phyloP scores from a whole-genome alignment of 92 coral and sea anemone species.

The Actinernus sp. region DNA sequence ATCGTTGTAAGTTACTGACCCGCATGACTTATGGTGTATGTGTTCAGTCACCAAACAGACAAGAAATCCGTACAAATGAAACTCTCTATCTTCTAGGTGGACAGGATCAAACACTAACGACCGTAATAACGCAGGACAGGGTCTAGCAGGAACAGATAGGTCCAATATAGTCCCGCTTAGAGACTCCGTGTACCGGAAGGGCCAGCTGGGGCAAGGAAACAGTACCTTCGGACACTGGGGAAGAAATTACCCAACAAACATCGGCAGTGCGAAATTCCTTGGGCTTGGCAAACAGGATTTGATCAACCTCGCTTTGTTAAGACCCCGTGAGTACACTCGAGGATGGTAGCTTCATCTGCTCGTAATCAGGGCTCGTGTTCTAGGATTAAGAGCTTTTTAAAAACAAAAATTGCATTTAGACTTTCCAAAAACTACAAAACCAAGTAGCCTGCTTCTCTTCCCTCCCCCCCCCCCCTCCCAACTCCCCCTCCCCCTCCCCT shows the following conservation, averaged over 20 bases:
- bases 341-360: too few species aligned
- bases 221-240: conserved; percentile 17
- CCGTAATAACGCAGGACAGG: conserved; percentile 37
- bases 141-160: conserved; percentile 37
- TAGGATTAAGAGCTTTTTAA: too few species aligned
- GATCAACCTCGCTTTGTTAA: conserved; percentile 3
- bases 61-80: too few species aligned
- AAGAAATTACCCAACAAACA: conserved; percentile 23
- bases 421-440: too few species aligned
- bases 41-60: too few species aligned
- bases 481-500: too few species aligned
- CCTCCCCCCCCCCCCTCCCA: too few species aligned
- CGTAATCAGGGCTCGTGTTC: too few species aligned
- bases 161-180: conserved; percentile 29
- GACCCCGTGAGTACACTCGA: conserved; percentile 14
- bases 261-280: conserved; percentile 18
- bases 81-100: conserved; percentile 44
- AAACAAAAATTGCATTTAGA: too few species aligned
- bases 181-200: conserved; percentile 18
- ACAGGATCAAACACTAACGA: conserved; percentile 55
- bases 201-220: background rate
- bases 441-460: too few species aligned
- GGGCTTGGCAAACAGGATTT: conserved; percentile 1
- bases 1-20: too few species aligned
- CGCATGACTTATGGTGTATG: too few species aligned